A percentile compares a stretch with the other conserved stretches of the same genome.
phyloP scores from a whole-genome alignment of 2,888 invertebrate species.

The Gari tellinella region DNA sequence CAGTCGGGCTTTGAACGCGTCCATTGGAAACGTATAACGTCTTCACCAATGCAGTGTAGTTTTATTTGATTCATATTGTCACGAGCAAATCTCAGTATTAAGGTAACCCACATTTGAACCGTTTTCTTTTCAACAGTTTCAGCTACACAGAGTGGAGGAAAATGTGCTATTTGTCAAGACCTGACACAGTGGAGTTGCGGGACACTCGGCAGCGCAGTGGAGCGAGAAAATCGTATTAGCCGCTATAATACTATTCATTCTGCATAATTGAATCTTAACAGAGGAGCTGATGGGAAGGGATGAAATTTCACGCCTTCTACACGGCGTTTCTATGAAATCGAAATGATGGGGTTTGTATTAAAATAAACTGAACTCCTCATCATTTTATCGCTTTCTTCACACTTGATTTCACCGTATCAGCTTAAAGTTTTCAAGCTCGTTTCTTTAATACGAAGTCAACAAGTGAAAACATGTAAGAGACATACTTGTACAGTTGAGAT shows the following conservation, averaged over 20 bases:
- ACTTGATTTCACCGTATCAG: conserved; percentile 27
- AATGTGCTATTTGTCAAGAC: too few species aligned
- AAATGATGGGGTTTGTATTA: conserved; percentile 40
- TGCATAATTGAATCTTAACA: conserved; percentile 47
- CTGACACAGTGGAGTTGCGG: conserved; percentile 21
- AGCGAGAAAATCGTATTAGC: conserved; percentile 41
- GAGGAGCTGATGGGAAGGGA: conserved; percentile 28
- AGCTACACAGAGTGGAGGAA: not conserved
- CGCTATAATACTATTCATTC: conserved; percentile 37
- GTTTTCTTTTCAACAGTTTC: not conserved
- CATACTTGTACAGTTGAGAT: too few species aligned
- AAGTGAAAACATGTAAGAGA: conserved; percentile 10
- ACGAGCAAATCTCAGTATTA: not conserved
- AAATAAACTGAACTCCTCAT: conserved; percentile 25
- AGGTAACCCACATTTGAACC: not conserved
- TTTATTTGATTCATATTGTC: too few species aligned
- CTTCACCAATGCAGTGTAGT: too few species aligned
- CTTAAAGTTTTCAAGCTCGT: too few species aligned
- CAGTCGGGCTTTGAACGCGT: too few species aligned
- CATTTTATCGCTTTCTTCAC: conserved; percentile 35
- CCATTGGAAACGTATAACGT: too few species aligned
- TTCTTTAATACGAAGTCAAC: not conserved
- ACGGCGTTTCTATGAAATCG: conserved; percentile 25
- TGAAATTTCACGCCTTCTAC: conserved; percentile 53
- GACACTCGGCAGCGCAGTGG: conserved; percentile 35